These are phyloP conservation scores for Trachemys scripta DNA, from an alignment of 2,113 vertebrate genomes.

Conservation along the genomic window DNA sequence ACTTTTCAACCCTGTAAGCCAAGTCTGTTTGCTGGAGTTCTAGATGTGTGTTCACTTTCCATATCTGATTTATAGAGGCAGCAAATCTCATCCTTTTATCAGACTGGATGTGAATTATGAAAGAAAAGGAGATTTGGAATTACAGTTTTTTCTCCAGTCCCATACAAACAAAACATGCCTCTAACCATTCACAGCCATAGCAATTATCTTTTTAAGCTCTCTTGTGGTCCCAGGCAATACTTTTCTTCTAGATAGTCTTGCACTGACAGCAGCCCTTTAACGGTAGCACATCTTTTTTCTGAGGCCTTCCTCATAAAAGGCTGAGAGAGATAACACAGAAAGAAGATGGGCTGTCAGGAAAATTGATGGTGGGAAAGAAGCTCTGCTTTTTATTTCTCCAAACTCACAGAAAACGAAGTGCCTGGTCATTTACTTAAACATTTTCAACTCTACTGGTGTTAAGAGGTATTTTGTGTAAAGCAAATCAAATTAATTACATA, in stretches of 20 bases:
- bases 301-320: conserved; percentile 62
- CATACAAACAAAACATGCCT: not conserved
- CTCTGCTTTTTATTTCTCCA: conserved; percentile 23
- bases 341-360: conserved; percentile 62
- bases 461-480: conserved; percentile 13
- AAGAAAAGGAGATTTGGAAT: not conserved
- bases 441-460: conserved; percentile 18
- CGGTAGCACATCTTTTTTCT: conserved; percentile 52
- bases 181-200: not conserved
- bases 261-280: conserved; percentile 54
- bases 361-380: conserved; percentile 59
- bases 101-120: conserved; percentile 3
- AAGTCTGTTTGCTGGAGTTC: not conserved
- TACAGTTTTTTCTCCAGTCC: not conserved
- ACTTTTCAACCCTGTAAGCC: not conserved
- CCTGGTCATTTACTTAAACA: conserved; percentile 36
- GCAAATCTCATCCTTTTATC: not conserved
- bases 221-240: conserved; percentile 15
- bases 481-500: conserved; percentile 34
- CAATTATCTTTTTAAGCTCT: conserved; percentile 30
- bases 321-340: conserved; percentile 62
- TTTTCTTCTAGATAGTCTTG: conserved; percentile 44
- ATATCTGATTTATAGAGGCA: not conserved
- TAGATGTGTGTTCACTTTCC: not conserved
- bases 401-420: not conserved